These are phyloP conservation scores for Eunapius fragilis DNA, from an alignment of 37 sponge, comb jelly and placozoan species.

Conservation along the genomic window DNA sequence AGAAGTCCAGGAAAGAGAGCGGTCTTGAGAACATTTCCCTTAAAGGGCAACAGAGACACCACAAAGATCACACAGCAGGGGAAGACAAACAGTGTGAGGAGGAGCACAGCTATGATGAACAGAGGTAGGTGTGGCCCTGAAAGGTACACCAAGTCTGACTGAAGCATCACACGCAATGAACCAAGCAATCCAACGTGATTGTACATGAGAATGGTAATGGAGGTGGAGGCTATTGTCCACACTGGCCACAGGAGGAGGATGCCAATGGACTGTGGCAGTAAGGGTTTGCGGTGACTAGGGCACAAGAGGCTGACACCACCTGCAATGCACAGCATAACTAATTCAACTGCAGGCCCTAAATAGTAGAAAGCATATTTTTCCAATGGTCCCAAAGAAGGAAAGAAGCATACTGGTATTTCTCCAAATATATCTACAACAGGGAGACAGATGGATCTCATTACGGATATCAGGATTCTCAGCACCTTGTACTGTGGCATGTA, in stretches of 20 bases:
- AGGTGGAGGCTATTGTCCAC: background rate
- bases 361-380: background rate
- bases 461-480: background rate
- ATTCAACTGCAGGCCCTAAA: background rate
- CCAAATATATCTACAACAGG: constrained; percentile 2
- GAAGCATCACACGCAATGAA: background rate
- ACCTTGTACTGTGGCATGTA: background rate
- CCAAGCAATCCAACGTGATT: background rate
- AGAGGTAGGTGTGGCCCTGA: constrained; percentile 3
- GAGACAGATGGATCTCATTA: background rate
- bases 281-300: background rate
- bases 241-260: background rate
- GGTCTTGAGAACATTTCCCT: background rate
- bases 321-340: background rate
- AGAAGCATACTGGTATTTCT: constrained; percentile 25
- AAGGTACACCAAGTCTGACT: background rate
- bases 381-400: background rate
- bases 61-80: background rate
- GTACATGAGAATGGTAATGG: background rate
- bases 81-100: background rate
- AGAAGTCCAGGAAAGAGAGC: background rate
- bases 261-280: background rate
- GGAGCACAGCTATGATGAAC: background rate
- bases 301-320: background rate
- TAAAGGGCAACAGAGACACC: background rate